A percentile compares a stretch with the other conserved stretches of the same genome.
These are phyloP conservation scores for Calameuta pallipes DNA, from an alignment of 2,888 invertebrate genomes.

Conservation along the genomic window DNA sequence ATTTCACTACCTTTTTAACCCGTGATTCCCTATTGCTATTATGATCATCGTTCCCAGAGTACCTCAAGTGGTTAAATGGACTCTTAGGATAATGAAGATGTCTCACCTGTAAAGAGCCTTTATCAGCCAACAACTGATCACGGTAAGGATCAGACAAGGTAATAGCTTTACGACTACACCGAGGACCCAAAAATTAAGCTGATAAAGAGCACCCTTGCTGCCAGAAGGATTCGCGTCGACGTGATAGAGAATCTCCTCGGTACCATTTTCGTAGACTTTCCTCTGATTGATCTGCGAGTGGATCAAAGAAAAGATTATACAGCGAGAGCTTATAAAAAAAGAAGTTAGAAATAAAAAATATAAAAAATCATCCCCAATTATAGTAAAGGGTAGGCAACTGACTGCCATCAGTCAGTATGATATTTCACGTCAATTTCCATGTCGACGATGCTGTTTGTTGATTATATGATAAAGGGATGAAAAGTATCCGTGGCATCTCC, in stretches of 20 bases:
- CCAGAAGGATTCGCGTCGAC: conserved; percentile 67
- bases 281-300: conserved; percentile 46
- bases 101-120: conserved; percentile 73
- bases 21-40: background rate
- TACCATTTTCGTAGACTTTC: conserved; percentile 41
- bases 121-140: conserved; percentile 78
- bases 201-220: conserved; percentile 72
- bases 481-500: conserved; percentile 12
- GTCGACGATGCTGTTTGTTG: background rate
- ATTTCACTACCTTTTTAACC: too few species aligned
- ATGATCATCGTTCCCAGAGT: too few species aligned
- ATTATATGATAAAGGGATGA: background rate
- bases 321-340: conserved; percentile 9
- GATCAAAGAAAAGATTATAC: background rate
- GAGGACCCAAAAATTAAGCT: conserved; percentile 84
- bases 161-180: conserved; percentile 83
- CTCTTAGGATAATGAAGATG: background rate
- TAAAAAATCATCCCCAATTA: background rate
- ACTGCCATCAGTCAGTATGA: background rate
- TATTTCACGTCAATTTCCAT: background rate
- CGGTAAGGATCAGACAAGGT: conserved; percentile 82
- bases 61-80: background rate
- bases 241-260: conserved; percentile 49
- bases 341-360: background rate
- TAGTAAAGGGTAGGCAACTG: background rate